A percentile compares a stretch with the other conserved stretches of the same genome.
Conservation (phyloP, 2,113 vertebrate species). For the Macquaria ambigua region DNA sequence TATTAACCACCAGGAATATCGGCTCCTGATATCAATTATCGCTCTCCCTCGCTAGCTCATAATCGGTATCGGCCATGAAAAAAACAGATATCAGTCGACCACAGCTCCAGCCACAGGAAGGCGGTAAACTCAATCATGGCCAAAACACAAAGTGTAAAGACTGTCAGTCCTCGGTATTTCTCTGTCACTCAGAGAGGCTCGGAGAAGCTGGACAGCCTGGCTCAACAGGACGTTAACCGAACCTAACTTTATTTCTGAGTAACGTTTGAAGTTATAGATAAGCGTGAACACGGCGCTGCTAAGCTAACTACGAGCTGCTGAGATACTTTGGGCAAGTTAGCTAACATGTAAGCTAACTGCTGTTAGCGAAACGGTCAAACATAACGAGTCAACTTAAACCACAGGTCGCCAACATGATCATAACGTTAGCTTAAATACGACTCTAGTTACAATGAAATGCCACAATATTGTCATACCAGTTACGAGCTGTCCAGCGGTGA, state of each 20-base stretch:
- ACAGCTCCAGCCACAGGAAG: not conserved
- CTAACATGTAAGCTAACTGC: not conserved
- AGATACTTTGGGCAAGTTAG: not conserved
- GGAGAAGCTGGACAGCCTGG: too few species aligned
- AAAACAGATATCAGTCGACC: not conserved
- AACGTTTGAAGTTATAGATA: fast-evolving
- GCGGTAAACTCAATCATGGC: conserved; percentile 32
- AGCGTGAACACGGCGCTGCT: not conserved
- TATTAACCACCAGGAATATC: not conserved
- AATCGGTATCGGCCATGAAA: not conserved
- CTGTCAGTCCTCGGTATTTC: fast-evolving
- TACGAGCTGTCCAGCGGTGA: not conserved
- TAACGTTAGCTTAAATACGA: not conserved
- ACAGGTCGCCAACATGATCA: fast-evolving
- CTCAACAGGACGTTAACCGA: too few species aligned
- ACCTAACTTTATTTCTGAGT: not conserved
- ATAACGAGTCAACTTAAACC: not conserved
- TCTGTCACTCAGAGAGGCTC: not conserved
- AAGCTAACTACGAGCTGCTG: not conserved
- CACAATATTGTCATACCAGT: not conserved
- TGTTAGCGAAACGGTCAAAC: fast-evolving
- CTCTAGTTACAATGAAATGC: fast-evolving
- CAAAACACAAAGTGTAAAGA: not conserved
- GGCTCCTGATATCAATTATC: not conserved
- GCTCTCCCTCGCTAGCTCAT: not conserved